Base-by-base conservation (phyloP, 2,888 invertebrate genomes). In the Synergus umbraculus region DNA sequence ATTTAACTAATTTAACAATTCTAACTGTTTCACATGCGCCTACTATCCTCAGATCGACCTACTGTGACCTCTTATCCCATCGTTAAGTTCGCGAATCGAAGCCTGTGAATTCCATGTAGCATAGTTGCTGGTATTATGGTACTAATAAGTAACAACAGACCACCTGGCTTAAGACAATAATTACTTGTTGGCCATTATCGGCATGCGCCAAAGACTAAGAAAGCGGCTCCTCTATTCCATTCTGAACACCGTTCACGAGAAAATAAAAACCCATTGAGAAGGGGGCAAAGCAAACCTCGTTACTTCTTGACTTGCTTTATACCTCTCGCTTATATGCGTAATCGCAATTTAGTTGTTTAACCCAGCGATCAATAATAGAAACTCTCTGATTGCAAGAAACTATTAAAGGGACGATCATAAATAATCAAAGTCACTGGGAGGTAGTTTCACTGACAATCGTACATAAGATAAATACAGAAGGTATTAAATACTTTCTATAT, bases 131-230 rank as follows among this genome's bases (percentile, higher is more conserved):
- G 82, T 83, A 81, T 84, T 83, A 80, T 80, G 76, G 82, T 83
- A 83, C 88, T 86, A 88, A 88, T 89, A 87, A 87, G 88, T 87
- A 88, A 87, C 85, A 87, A 85, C 87, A 85, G 88, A 89, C 89
- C 89, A 89, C 89, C 89, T 89, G 88, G 88, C 87, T 87, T 85
- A 88, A 87, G 88, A 89, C 89, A 89, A 89, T 88, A 89, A 89
- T 89, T 89, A 88, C 87, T 86, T 83, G 86, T 83, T 82, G 85
- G 87, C 88, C 88, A 89, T 89, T 89, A 89, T 87, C 87, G 86
- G 87, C 87, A 86, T 85, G 86, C 86, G 87, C 86, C 87, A 84
- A 63, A 78, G 78, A 83, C 83, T 83, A 18, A 67, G 80, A 83
- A 80, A 67, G 83, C 82, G 85, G 83, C 82, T 78, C 79, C 79